phyloP scores from a whole-genome alignment of 2,113 vertebrate species.

The Zosterops lateralis region DNA sequence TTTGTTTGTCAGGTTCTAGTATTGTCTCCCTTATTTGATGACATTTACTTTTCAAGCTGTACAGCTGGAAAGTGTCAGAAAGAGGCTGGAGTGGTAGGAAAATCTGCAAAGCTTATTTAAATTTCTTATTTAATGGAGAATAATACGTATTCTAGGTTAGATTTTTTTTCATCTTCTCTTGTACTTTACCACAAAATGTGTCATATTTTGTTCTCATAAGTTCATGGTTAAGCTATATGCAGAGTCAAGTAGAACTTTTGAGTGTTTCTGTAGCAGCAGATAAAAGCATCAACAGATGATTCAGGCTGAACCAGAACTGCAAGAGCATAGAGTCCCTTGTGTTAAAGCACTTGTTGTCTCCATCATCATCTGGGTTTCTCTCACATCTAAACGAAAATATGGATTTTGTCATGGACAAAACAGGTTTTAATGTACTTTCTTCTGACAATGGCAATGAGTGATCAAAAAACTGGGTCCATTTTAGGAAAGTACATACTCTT shows the following conservation, averaged over 20 bases:
- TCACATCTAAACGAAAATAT: neutral
- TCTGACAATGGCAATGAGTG: neutral
- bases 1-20: neutral
- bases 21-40: neutral
- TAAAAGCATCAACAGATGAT: neutral
- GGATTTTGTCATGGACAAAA: neutral
- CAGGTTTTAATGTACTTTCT: neutral
- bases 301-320: neutral
- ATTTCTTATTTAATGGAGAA: neutral
- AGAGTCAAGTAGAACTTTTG: neutral
- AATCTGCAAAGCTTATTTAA: neutral
- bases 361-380: neutral
- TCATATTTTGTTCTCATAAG: neutral
- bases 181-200: neutral
- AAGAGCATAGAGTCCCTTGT: neutral
- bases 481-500: neutral
- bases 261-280: neutral
- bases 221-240: neutral
- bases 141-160: neutral
- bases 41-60: neutral
- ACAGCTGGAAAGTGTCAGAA: neutral
- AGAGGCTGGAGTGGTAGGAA: neutral
- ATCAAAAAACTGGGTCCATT: neutral
- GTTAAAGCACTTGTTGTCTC: neutral
- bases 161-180: neutral